A percentile compares a stretch with the other conserved stretches of the same genome.
Conservation (phyloP, 2,888 invertebrate genomes). For the Euplagia quadripunctaria region DNA sequence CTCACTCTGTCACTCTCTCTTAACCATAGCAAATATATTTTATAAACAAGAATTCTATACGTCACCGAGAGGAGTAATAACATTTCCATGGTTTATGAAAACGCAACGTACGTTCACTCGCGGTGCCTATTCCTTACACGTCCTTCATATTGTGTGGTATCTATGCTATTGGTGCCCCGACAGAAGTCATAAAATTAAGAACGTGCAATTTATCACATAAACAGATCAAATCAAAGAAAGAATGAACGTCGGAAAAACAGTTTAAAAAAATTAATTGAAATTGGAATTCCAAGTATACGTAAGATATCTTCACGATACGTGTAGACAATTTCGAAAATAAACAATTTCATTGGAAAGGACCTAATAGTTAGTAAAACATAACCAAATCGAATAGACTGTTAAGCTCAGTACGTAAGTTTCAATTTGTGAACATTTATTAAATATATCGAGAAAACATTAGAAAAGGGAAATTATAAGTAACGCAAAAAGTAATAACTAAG, state of each 20-base stretch:
- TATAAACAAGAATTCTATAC: background rate
- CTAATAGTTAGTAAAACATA: no score
- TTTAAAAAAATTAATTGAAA: background rate
- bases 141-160: background rate
- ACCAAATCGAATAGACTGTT: no score
- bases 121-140: background rate
- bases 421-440: no score
- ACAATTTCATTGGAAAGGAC: no score
- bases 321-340: no score
- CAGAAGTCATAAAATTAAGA: background rate
- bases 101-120: background rate
- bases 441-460: no score
- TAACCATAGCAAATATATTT: background rate
- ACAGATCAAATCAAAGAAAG: background rate
- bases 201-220: background rate
- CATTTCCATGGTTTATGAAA: background rate
- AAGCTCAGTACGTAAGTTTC: no score
- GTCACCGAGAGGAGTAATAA: background rate
- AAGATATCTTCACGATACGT: no score
- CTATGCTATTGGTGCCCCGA: background rate
- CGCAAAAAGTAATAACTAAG: no score
- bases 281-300: background rate
- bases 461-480: no score
- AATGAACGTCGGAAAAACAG: background rate
- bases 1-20: no score